Evolutionary conservation across 2,797 vertebrate genomes (phyloP), one percentile per base, ranked within the genome.

Genomic region (Octomys mimax): DNA sequence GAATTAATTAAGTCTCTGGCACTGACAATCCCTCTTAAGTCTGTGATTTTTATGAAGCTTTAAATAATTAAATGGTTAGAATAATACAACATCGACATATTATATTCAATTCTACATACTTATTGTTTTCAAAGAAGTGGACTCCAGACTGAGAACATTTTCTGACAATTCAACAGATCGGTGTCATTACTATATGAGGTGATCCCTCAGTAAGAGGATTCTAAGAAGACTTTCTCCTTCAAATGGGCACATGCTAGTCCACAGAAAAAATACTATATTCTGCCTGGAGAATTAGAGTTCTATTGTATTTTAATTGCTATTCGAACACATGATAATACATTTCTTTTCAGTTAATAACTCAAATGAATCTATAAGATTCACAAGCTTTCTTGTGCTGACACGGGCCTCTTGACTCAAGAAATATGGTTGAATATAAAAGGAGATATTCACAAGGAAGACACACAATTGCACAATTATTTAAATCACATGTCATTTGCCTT

Each of bases 341-440:
- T 94, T 46, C 36, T 86, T 93, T 94, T 94, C 54, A 81, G 46
- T 86, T 77, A 88, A 39, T 80, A 93, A 90, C 26, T 70, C n/a
- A 94, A 93, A 95, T 96, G 70, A 90, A 92, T 78, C 39, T 83
- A 93, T 87, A 93, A 97, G 85, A 89, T 88, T 46, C 42, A 62
- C 80, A 90, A 84, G 70, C 12, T 36, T 93, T 84, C 31, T 92
- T 85, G 77, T 88, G 46, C 39, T 31, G 68, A 6, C 79, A 82
- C n/a, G 54, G 71, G 4, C 2, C 73, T 86, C 61, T 93, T 93
- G 52, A 86, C 79, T 96, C 36, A 86, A 79, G 66, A 96, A 94
- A 88, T 73, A 13, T 95, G 93, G 92, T 13, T 92, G 59, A 95
- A 88, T 91, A 93, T 84, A 86, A 87, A 95, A 96, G n/a, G 16